Percentiles rank a stretch among this genome's conserved stretches.
phyloP scores from a whole-genome alignment of 1,140 invertebrate genomes.

The Zophobas morio region DNA sequence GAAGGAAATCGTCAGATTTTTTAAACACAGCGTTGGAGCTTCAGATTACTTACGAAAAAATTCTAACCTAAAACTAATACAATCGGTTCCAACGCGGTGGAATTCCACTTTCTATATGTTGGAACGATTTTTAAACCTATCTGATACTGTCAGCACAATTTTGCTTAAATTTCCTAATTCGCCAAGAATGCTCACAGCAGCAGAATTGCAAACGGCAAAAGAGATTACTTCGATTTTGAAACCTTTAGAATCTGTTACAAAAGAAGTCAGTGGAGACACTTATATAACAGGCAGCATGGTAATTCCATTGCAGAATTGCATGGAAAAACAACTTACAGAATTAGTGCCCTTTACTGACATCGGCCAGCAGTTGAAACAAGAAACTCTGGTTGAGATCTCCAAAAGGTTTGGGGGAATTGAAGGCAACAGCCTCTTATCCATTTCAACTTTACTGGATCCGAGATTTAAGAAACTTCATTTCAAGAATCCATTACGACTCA shows the following conservation, averaged over 20 bases:
- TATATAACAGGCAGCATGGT: constrained; percentile 30
- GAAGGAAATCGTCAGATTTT: background rate
- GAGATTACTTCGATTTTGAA: constrained; percentile 50
- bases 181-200: constrained; percentile 24
- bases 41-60: background rate
- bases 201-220: constrained; percentile 49
- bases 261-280: constrained; percentile 30
- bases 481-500: constrained; percentile 3
- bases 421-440: constrained; percentile 12
- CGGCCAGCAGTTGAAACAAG: background rate
- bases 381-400: constrained; percentile 8
- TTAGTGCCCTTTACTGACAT: background rate
- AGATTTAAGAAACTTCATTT: constrained; percentile 49
- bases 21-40: background rate
- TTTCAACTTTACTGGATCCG: constrained; percentile 42
- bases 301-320: constrained; percentile 36
- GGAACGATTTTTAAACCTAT: constrained; percentile 59
- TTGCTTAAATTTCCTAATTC: constrained; percentile 42
- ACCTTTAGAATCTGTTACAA: constrained; percentile 39
- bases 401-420: constrained; percentile 22
- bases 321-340: constrained; percentile 12
- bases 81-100: constrained; percentile 58
- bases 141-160: constrained; percentile 48
- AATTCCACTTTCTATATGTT: constrained; percentile 60
- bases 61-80: constrained; percentile 50